A percentile compares a stretch with the other conserved stretches of the same genome.
Evolutionary conservation across 2,888 invertebrate genomes (phyloP).

Genomic region (Saturnia japonica): DNA sequence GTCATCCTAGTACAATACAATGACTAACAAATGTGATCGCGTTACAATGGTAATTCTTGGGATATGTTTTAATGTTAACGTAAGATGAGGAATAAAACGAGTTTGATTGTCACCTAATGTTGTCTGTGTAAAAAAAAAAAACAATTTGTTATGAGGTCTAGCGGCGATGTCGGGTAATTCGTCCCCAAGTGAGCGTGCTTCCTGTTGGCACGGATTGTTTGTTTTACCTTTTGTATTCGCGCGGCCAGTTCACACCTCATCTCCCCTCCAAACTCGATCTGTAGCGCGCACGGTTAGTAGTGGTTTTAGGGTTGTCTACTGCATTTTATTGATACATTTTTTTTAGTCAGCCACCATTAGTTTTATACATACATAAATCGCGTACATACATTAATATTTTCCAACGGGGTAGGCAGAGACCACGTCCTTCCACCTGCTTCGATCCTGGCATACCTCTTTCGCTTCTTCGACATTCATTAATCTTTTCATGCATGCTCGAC

Average conservation of each 20-base stretch:
- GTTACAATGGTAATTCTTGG: neutral
- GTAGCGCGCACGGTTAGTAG: conserved; percentile 25
- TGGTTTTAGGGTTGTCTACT: conserved; percentile 5
- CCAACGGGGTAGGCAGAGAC: too few relatives aligned
- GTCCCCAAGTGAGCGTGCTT: conserved; percentile 69
- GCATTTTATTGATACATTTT: neutral
- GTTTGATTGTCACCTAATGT: conserved; percentile 32
- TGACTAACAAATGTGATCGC: neutral
- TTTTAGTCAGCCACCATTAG: neutral
- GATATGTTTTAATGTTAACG: neutral
- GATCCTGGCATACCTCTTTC: too few relatives aligned
- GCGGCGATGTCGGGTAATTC: conserved; percentile 57
- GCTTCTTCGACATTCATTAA: too few relatives aligned
- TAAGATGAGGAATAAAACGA: neutral
- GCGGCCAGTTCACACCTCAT: conserved; percentile 60
- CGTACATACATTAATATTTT: too few relatives aligned
- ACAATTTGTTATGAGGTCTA: conserved; percentile 60
- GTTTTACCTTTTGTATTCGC: conserved; percentile 51
- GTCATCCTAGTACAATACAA: neutral
- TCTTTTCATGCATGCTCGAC: too few relatives aligned
- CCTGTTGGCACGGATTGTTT: conserved; percentile 56
- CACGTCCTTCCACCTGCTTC: too few relatives aligned
- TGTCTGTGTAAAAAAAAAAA: conserved; percentile 43
- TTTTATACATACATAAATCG: too few relatives aligned
- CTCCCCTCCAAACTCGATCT: conserved; percentile 53